A percentile compares a stretch with the other conserved stretches of the same genome.
Conservation (phyloP, 2,113 vertebrate species). For the Pan paniscus region DNA sequence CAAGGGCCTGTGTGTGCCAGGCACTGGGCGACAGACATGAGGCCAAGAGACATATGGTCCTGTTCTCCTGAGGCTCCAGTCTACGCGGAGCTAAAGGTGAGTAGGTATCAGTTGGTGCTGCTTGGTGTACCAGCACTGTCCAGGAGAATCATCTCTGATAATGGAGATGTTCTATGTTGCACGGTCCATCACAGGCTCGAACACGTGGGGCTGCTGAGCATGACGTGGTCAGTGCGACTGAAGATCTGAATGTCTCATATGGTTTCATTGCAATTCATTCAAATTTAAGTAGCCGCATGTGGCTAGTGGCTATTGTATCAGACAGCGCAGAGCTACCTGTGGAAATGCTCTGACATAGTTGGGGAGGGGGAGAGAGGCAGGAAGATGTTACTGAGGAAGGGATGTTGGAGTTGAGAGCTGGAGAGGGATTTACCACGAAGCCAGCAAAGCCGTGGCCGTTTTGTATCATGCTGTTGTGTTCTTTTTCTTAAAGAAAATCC, state of each 20-base stretch:
- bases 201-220: neutral
- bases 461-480: neutral
- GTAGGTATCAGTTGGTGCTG: neutral
- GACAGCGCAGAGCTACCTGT: neutral
- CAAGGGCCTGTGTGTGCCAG: neutral
- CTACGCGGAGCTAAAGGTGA: neutral
- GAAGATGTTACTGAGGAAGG: neutral
- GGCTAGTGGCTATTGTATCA: neutral
- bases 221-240: neutral
- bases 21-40: neutral
- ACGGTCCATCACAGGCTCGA: neutral
- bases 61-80: neutral
- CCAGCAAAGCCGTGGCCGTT: neutral
- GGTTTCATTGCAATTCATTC: neutral
- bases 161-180: no score
- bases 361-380: neutral
- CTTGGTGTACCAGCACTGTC: neutral
- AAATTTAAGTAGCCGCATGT: neutral
- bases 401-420: neutral
- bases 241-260: neutral
- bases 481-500: neutral
- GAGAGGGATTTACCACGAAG: neutral
- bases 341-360: neutral
- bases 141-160: no score
- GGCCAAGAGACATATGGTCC: neutral